Base-by-base conservation (phyloP, 2,113 vertebrate species). In the Cavia porcellus region DNA sequence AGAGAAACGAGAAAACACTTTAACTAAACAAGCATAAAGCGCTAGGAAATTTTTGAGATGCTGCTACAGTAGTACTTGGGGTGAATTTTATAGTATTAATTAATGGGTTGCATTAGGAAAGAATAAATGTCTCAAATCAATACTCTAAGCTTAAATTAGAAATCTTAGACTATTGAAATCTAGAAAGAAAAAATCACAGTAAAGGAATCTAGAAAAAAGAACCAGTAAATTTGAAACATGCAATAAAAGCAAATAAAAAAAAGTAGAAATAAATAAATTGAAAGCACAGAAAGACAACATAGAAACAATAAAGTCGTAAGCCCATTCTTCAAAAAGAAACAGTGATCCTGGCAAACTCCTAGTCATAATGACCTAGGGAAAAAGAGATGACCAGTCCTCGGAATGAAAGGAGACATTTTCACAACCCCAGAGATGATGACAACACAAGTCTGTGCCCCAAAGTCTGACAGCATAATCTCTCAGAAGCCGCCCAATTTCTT, bases 341-440 rank as follows among this genome's bases (percentile, higher is more conserved):
- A 59, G 15, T 57, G 11, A 55, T 52, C 3, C 25, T 35, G 25
- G 35, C 15, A 38, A 59, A 32, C 38, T 47, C 59, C 32, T 5
- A 7, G 61, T 25, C 13, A 1, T 2, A 11, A 4, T 4, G 47
- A 24, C n/a, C 68, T 11, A 42, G 59, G 47, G 28, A 22, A 42
- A 24, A 50, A 47, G 62, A 79, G 62, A 10, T 12, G 5, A 28
- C 13, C 9, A 25, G 9, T 0, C 55, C 8, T 7, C 35, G 66
- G 68, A 35, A 28, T 1, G 25, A 28, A 42, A 52, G 30, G n/a
- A 6, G 45, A 3, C 0, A 35, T 2, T 3, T 4, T 7, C 2
- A 7, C 47, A 28, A 30, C 20, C 19, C 45, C 4, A 9, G 13
- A n/a, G 24, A 15, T 3, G 15, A 38, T 1, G 24, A 32, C 1